phyloP scores from a whole-genome alignment of 2,797 vertebrate genomes.

The Spondyliosoma cantharus region DNA sequence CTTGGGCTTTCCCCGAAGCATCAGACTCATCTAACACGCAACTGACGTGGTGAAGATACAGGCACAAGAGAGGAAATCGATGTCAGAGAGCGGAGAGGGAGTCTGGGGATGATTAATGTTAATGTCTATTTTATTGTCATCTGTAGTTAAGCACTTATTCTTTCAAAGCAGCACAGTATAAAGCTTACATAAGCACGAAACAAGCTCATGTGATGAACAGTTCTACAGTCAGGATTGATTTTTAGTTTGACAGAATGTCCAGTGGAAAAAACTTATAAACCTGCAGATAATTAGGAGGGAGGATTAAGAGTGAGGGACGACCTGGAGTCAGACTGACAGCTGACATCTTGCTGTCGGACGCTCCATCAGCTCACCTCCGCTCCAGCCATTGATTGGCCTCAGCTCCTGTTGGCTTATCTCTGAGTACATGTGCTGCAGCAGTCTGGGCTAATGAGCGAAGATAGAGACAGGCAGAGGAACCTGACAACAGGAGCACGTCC shows the following conservation, averaged over 20 bases:
- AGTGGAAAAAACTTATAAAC: conserved; percentile 44
- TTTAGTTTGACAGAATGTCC: conserved; percentile 49
- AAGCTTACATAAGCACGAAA: conserved; percentile 1
- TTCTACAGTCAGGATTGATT: conserved; percentile 35
- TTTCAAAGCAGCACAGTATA: not conserved
- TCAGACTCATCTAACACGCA: conserved; percentile 49
- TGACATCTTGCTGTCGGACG: conserved; percentile 62
- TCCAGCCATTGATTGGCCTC: conserved; percentile 66
- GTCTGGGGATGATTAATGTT: conserved; percentile 31
- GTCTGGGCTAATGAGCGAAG: conserved; percentile 48
- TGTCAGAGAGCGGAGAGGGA: conserved; percentile 45
- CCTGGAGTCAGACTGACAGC: conserved; percentile 58
- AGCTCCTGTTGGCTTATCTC: conserved; percentile 71
- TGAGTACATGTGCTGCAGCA: conserved; percentile 56
- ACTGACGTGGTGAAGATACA: conserved; percentile 47
- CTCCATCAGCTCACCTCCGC: conserved; percentile 57
- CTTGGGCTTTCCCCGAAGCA: conserved; percentile 60
- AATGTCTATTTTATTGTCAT: conserved; percentile 8
- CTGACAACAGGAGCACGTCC: conserved; percentile 53
- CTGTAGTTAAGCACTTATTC: conserved; percentile 13
- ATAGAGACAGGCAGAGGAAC: conserved; percentile 38
- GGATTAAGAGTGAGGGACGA: conserved; percentile 38
- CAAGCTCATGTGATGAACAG: conserved; percentile 9
- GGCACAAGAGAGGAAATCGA: conserved; percentile 66
- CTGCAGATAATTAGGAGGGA: conserved; percentile 59